phyloP scores from a whole-genome alignment of 2,888 invertebrate species.

The Gastracanthus pulcherrimus region DNA sequence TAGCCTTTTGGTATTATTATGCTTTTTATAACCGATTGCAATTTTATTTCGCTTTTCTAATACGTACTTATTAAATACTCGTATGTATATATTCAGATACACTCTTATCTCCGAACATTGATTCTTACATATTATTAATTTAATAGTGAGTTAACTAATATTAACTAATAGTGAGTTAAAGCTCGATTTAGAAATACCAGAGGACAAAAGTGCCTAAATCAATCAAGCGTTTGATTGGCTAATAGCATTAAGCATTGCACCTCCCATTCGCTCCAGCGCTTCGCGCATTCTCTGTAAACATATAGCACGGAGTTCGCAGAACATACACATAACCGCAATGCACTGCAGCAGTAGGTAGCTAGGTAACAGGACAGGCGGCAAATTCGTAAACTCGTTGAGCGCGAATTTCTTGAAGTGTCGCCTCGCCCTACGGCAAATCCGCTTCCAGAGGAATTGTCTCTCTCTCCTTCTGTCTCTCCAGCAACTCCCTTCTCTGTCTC shows the following conservation, averaged over 20 bases:
- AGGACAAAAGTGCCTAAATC: not conserved
- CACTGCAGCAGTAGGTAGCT: not conserved
- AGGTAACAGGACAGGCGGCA: constrained; percentile 1
- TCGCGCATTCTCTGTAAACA: not conserved
- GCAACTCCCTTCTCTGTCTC: no score
- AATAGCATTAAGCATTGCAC: not conserved
- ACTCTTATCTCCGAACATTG: no score
- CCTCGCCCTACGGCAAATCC: constrained; percentile 36
- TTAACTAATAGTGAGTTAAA: no score
- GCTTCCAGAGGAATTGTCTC: constrained; percentile 24
- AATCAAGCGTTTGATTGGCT: constrained; percentile 1
- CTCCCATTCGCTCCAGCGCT: no score
- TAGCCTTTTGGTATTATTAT: no score
- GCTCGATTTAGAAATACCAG: not conserved
- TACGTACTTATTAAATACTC: no score
- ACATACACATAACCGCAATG: not conserved
- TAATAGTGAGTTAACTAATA: no score
- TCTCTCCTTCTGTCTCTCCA: no score
- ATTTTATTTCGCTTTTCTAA: no score
- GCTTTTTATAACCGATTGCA: no score
- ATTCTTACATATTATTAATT: no score
- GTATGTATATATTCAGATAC: no score
- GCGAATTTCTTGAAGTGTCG: constrained; percentile 34
- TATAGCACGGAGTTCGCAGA: not conserved
- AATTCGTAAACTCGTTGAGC: constrained; percentile 42